phyloP scores from a whole-genome alignment of 2,888 invertebrate genomes.

The Orthosia gothica region DNA sequence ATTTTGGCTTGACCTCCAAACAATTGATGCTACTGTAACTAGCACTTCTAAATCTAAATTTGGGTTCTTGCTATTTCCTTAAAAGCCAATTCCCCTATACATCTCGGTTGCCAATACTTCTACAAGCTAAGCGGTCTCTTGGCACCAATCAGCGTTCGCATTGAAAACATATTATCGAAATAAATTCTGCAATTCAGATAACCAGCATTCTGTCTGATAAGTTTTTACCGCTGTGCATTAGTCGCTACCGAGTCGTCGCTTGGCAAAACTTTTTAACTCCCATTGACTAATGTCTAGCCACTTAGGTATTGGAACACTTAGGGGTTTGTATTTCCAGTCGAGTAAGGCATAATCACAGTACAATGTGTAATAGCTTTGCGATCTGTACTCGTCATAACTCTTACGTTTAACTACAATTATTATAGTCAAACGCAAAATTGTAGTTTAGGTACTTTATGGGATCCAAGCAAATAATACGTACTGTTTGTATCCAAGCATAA shows the following conservation, averaged over 20 bases:
- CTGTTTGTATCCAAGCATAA: too few relatives aligned
- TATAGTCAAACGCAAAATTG: too few relatives aligned
- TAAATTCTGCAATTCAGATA: conserved; percentile 47
- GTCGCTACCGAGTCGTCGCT: conserved; percentile 31
- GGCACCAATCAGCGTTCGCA: conserved; percentile 41
- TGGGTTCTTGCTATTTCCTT: background rate
- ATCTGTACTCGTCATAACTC: too few relatives aligned
- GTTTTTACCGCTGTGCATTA: conserved; percentile 50
- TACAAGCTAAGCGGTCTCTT: conserved; percentile 43
- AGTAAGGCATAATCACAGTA: too few relatives aligned
- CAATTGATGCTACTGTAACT: too few relatives aligned
- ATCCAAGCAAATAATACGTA: too few relatives aligned
- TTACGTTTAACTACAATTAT: too few relatives aligned
- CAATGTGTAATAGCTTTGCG: background rate
- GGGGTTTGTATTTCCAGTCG: background rate
- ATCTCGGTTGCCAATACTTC: conserved; percentile 35
- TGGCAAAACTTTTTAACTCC: conserved; percentile 51
- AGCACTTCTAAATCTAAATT: background rate
- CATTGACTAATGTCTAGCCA: conserved; percentile 41
- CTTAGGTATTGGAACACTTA: conserved; percentile 46
- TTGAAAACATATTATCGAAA: conserved; percentile 56
- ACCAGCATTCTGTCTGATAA: conserved; percentile 29
- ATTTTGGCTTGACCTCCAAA: background rate
- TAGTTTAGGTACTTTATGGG: too few relatives aligned
- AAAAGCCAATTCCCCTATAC: conserved; percentile 16